Percentiles rank a stretch among this genome's conserved stretches.
These are phyloP conservation scores for Champsocephalus gunnari DNA, from an alignment of 2,797 vertebrate species.

Conservation along the genomic window DNA sequence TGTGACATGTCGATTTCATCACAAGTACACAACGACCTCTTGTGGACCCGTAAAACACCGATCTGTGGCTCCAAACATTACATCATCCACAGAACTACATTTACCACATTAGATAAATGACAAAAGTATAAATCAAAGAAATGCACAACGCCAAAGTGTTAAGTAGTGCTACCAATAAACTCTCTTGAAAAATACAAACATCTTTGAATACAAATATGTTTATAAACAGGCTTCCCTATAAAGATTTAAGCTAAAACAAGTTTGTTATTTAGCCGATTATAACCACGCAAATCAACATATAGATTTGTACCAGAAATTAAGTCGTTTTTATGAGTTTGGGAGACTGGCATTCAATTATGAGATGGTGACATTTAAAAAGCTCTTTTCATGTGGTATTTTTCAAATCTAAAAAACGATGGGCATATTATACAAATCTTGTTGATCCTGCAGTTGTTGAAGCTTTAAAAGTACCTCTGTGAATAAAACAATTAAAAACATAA, in stretches of 20 bases:
- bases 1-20: conserved; percentile 24
- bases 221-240: not conserved
- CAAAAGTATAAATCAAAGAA: not conserved
- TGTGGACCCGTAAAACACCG: conserved; percentile 60
- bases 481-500: not conserved
- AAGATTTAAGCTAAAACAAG: not conserved
- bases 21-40: conserved; percentile 74
- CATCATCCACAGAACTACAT: not conserved
- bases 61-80: not conserved
- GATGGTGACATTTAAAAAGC: not conserved
- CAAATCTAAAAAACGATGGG: not conserved
- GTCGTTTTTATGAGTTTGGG: not conserved
- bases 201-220: not conserved
- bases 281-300: not conserved
- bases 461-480: not conserved
- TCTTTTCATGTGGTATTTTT: not conserved
- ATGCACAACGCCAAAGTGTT: not conserved
- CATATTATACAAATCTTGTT: not conserved
- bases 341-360: not conserved
- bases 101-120: no score
- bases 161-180: not conserved
- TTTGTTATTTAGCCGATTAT: not conserved
- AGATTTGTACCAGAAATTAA: not conserved
- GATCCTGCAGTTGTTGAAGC: not conserved
- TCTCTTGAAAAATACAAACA: not conserved